phyloP scores from a whole-genome alignment of 1,140 invertebrate species.

The Diprion similis region DNA sequence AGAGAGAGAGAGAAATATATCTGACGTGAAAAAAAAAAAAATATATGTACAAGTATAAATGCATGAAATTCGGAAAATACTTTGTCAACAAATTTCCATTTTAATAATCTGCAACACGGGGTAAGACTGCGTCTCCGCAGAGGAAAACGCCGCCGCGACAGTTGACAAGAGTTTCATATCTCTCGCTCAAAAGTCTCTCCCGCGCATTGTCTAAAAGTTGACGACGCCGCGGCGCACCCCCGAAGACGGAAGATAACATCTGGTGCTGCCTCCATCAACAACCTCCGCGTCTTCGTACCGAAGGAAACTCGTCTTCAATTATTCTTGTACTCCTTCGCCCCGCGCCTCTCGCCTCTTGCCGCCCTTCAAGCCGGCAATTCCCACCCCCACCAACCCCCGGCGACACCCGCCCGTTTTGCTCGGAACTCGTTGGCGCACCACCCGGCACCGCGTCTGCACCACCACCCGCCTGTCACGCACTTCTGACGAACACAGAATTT shows the following conservation, averaged over 20 bases:
- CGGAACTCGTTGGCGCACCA: constrained; percentile 27
- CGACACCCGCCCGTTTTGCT: background rate
- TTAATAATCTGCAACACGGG: constrained; percentile 38
- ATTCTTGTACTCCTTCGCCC: constrained; percentile 52
- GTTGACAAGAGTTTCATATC: constrained; percentile 51
- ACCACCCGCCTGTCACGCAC: constrained; percentile 48
- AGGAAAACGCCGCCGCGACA: background rate
- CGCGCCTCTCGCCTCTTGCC: constrained; percentile 27
- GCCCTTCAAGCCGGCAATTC: background rate
- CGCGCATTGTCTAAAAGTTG: constrained; percentile 58
- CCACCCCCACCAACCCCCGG: background rate
- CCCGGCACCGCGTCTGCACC: constrained; percentile 42
- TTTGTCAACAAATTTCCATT: constrained; percentile 37
- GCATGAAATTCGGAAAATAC: background rate
- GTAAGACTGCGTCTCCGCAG: background rate
- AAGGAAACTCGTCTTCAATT: constrained; percentile 60
- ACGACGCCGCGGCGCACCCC: constrained; percentile 56
- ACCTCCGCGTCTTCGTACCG: constrained; percentile 43
- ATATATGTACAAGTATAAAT: too few species aligned
- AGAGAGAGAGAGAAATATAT: too few species aligned
- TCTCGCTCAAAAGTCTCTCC: constrained; percentile 53
- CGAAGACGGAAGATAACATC: constrained; percentile 57
- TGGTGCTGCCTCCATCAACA: constrained; percentile 58
- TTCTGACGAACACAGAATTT: constrained; percentile 52
- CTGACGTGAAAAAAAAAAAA: too few species aligned